Base-by-base conservation (phyloP, 2,113 vertebrate genomes). In the Coptodon rendalli region DNA sequence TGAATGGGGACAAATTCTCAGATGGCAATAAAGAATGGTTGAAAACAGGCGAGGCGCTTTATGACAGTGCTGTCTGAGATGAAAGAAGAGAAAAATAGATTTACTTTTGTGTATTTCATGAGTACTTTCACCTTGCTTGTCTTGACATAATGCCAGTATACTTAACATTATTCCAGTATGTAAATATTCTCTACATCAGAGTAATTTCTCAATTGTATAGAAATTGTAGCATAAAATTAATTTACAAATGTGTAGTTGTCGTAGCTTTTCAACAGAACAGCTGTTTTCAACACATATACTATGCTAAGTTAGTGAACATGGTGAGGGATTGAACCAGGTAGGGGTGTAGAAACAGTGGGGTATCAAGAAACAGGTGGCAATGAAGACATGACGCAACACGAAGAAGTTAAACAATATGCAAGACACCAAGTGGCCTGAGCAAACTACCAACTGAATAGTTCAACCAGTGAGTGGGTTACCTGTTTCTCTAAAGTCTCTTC, bases 101-200 rank as follows among this genome's bases (percentile, higher is more conserved):
- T 66, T 66, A 66, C 31, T 38, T 66, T 66, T n/a, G 31, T 66
- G 19, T 66, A 66, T 66, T 66, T 66, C 61, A 66, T 66, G 17
- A 36, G 4, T n/a, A 38, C 17, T 66, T 66, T 66, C 19, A 66
- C 31, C 61, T 1, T 38, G 10, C 31, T 38, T 38, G 61, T 7
- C 17, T 38, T 66, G 31, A 12, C 31, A 66, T 66, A 66, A 38
- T 6, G 1, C 31, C 9, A 66, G 31, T 66, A 31, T 36, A n/a
- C 61, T 66, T 66, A 38, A n/a, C 63, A 40, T 22, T 76, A 17
- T 76, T 29, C 14, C 24, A 48, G 24, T 12, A 11, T 76, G 9
- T 48, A 73, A 73, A 17, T 76, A 76, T 45, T 48, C 40, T 48
- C 40, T 29, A 45, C 40, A 76, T 76, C 22, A 76, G 22, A 76